Base-by-base conservation (phyloP, 2,888 invertebrate genomes). In the Nomada goodeniana region DNA sequence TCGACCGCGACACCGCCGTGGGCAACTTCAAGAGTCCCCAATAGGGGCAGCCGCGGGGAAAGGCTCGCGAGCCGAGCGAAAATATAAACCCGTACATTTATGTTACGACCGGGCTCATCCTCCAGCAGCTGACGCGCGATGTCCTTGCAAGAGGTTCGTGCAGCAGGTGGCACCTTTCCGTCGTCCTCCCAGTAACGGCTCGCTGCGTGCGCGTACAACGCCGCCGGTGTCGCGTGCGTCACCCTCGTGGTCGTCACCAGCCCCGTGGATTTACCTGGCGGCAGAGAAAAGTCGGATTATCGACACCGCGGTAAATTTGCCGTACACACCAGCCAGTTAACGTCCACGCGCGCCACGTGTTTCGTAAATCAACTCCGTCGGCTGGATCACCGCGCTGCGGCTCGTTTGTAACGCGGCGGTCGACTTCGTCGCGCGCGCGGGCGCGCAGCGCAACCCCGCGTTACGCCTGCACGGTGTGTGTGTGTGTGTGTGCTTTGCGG, bases 171-270 rank as follows among this genome's bases (percentile, higher is more conserved):
- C 1, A 97, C 96, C 90, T 97, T 96, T 82, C 96, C 96, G 91
- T 97, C 97, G 88, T 97, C 97, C 91, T 97, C 97, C 97, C 97
- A 97, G 92, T 97, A 96, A 63, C 97, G 94, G 23, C 96, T 96
- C 10, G 97, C 96, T 2, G 96, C 95, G 90, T 97, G 97, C 0
- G 97, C 96, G 91, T 96, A 97, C 53, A 97, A 94, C 0, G 97
- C 97, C 0, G 97, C 97, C 0, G 97, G 97, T 0, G 97, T 97
- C 0, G 97, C 97, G 91, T 97, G 97, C 0, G 97, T 97, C 87
- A 97, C 96, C 61, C 97, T 94, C 0, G 97, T 96, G 80, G 97
- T 97, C 3, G 97, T 97, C 47, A 97, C 97, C 59, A 97, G 96
- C 0, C 97, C 97, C n/a, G 96, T 97, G 18, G 96, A 96, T 94